Evolutionary conservation across 2,113 vertebrate genomes (phyloP), one percentile per base, ranked within the genome.

Genomic region (Pomatostomus ruficeps): DNA sequence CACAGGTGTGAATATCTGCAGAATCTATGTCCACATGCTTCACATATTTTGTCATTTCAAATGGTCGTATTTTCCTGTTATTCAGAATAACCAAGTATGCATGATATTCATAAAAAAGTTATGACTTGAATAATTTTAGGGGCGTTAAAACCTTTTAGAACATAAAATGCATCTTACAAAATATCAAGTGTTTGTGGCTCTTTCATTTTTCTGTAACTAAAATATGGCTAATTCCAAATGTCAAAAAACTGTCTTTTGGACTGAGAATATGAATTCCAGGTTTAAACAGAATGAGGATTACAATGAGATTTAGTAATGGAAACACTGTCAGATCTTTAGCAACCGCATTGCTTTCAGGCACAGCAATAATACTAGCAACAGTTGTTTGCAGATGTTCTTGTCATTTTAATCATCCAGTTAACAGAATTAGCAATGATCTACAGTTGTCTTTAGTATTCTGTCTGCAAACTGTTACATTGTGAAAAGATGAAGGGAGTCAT

Each of bases 361-460:
- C 67, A 92, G 57, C 65, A 93, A 68, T 57, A 91, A 73, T 65
- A 73, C 40, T 61, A 87, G 83, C 90, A 97, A 94, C 89, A 94
- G 89, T 88, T 92, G 89, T 95, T 96, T 97, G 88, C 91, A 95
- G 94, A 96, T 95, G 95, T 91, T 97, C 91, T 78, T 95, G 78
- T 61, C 73, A 93, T 94, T 96, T 96, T 93, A 96, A 96, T 96
- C 93, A 96, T 92, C 61, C 89, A 89, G 67, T 95, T 97, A 96
- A 94, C 67, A 91, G 74, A 90, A 96, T 91, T 96, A 96, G 74
- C 77, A 91, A 80, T 88, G 89, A 96, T 93, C 63, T 83, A 71
- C 54, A 21, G 29, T 80, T 80, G 76, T 82, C 71, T 93, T 88
- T 71, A 90, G 66, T 52, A 95, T 91, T 96, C 89, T 87, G 22